Percentiles rank a stretch among this genome's conserved stretches.
These are phyloP conservation scores for Aviceda subcristata DNA, from an alignment of 2,113 vertebrate genomes.

Conservation along the genomic window DNA sequence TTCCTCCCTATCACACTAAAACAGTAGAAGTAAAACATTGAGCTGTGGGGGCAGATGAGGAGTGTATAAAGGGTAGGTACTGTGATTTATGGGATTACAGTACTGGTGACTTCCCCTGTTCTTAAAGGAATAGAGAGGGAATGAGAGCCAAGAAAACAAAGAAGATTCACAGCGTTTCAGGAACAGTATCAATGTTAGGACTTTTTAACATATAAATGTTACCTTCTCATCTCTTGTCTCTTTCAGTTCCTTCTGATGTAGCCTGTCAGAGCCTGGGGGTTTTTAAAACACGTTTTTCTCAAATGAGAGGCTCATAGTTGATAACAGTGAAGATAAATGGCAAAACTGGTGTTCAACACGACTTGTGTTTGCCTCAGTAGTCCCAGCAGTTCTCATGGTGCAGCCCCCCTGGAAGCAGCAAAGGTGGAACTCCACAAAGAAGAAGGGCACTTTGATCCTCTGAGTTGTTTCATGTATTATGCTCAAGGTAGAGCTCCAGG, in stretches of 20 bases:
- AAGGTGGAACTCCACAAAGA: neutral
- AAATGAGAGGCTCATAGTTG: neutral
- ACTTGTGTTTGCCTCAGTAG: neutral
- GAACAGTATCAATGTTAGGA: neutral
- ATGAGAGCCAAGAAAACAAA: neutral
- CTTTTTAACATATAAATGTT: neutral
- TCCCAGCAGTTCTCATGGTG: neutral
- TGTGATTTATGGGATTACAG: neutral
- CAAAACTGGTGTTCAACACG: neutral
- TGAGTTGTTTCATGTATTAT: neutral
- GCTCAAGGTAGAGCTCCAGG: neutral
- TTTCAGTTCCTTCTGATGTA: neutral
- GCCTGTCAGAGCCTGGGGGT: neutral
- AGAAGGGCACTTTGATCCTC: neutral
- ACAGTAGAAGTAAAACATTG: neutral
- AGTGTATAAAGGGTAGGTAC: neutral
- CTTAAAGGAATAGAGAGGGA: neutral
- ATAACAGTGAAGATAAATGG: neutral
- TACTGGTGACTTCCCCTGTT: neutral
- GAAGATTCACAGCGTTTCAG: neutral
- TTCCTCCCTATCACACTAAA: neutral
- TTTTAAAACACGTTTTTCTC: neutral
- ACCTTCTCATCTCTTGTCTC: neutral
- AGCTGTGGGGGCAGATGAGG: neutral
- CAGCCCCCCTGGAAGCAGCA: neutral